These are phyloP conservation scores for Leptinotarsa rubiginosa DNA, from an alignment of 2,888 invertebrate genomes.

Conservation along the genomic window DNA sequence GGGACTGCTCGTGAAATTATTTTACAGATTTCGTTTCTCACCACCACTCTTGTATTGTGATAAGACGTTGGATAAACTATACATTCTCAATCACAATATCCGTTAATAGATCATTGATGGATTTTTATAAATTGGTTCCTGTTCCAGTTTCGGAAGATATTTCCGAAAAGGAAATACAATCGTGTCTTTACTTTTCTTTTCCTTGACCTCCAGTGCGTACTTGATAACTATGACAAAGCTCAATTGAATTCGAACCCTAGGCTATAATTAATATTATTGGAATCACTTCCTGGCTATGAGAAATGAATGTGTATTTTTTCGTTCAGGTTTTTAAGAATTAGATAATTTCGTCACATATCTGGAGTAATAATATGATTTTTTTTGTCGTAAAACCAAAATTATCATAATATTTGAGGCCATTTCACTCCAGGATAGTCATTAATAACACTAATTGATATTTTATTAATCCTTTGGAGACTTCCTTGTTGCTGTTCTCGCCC, in stretches of 20 bases:
- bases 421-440: too few species aligned
- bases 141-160: not conserved
- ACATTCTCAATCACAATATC: not conserved
- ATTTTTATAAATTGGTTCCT: conserved; percentile 4
- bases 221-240: not conserved
- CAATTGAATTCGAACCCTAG: not conserved
- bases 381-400: too few species aligned
- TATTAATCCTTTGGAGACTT: too few species aligned
- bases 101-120: not conserved
- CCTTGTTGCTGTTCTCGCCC: too few species aligned
- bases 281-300: not conserved
- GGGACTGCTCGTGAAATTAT: not conserved
- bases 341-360: too few species aligned
- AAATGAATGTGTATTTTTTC: not conserved
- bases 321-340: too few species aligned
- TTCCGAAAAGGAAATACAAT: conserved; percentile 4
- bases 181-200: conserved; percentile 3
- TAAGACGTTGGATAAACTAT: not conserved
- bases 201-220: not conserved
- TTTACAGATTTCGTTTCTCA: not conserved
- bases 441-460: too few species aligned
- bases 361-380: too few species aligned
- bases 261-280: not conserved
- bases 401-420: too few species aligned
- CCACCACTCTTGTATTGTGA: not conserved